Percentiles rank a stretch among this genome's conserved stretches.
These are phyloP conservation scores for Ypsolopha sequella DNA, from an alignment of 2,888 invertebrate species.

Conservation along the genomic window DNA sequence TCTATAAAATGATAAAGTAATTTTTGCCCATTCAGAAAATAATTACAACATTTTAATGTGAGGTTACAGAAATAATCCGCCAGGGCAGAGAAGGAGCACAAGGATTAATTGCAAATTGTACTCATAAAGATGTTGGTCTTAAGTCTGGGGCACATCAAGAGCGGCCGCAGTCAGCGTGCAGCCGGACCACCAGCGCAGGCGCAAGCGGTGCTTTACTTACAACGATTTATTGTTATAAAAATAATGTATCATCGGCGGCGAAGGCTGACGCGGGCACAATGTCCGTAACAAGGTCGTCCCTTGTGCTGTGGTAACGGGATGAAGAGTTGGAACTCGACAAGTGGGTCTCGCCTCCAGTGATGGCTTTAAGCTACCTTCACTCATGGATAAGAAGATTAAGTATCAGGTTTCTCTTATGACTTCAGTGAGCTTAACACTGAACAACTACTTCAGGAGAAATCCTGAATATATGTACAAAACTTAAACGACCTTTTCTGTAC, in stretches of 20 bases:
- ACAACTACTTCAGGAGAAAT: no score
- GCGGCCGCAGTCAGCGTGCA: slow-evolving; percentile 23
- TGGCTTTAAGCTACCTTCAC: no score
- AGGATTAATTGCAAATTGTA: slow-evolving; percentile 19
- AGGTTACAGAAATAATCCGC: no score
- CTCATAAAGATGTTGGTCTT: slow-evolving; percentile 17
- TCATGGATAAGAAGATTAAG: no score
- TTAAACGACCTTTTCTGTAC: no score
- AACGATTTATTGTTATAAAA: slow-evolving; percentile 70
- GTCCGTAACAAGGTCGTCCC: slow-evolving; percentile 54
- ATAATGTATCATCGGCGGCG: slow-evolving; percentile 62
- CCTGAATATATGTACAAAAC: no score
- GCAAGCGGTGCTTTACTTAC: slow-evolving; percentile 62
- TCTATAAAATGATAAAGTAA: no score
- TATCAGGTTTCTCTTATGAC: no score
- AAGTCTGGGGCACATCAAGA: slow-evolving; percentile 18
- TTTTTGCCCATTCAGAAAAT: no score
- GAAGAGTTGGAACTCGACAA: slow-evolving; percentile 4
- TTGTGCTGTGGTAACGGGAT: slow-evolving; percentile 46
- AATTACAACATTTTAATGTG: no score
- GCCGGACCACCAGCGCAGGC: slow-evolving; percentile 51
- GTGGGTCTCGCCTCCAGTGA: slow-evolving; percentile 8
- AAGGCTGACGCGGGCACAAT: slow-evolving; percentile 45
- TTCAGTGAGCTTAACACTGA: no score
- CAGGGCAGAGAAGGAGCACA: background rate